Base-by-base conservation (phyloP, 2,888 invertebrate genomes). In the Gymnoscelis rufifasciata region DNA sequence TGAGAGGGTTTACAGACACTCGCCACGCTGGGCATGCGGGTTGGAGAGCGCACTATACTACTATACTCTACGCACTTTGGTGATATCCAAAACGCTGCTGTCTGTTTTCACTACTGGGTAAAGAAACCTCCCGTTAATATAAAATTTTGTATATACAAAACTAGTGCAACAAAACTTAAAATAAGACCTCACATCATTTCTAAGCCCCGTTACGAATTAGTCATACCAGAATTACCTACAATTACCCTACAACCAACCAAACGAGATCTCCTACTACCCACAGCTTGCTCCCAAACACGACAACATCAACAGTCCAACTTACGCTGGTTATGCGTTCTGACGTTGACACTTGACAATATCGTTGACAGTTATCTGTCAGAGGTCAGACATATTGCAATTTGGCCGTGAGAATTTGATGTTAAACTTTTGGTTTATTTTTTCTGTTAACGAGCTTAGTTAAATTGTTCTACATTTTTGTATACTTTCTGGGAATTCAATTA, bases 351-450 rank as follows among this genome's bases (percentile, higher is more conserved):
- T 81, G 30, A 31, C 31, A 19, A 19, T 19, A 19, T 19, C 72
- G 71, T 60, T 71, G 80, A 83, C 82, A 81, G 82, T 84, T 83
- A 81, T 66, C 70, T 60, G 69, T 70, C 74, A 75, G 77, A 74
- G 63, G 65, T 58, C 62, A 78, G 81, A 19, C 19, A 19, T 19
- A 19, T 19, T 70, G 72, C 68, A 70, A 74, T 74, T 57, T 73
- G 64, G 64, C 62, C 79, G 83, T 86, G 86, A 74, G 84, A 86
- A 81, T 69, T 61, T 61, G 59, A 59, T 59, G 59, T 54, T 59
- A 51, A 54, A 23, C 52, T 37, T 56, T 56, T 52, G 49, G 54
- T 48, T 51, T 44, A 50, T 52, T 54, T 52, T 19, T 30, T 38
- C 38, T 27, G 31, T 46, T 54, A 56, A 56, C 54, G 51, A 51